Percentiles rank a stretch among this genome's conserved stretches.
These are phyloP conservation scores for Lacerta agilis DNA, from an alignment of 2,797 vertebrate genomes.

Conservation along the genomic window DNA sequence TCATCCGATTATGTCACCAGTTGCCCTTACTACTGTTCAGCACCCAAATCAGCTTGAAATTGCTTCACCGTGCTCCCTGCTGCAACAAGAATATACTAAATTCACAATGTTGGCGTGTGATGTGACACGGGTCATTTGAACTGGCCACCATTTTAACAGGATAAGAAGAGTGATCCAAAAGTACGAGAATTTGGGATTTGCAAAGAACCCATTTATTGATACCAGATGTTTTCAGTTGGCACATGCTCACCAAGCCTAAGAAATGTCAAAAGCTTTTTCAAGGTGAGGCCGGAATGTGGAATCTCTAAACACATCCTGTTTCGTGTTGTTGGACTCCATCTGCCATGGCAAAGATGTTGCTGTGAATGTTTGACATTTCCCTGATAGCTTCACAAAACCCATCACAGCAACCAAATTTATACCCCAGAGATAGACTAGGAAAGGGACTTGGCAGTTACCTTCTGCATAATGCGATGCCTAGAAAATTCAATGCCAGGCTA, in stretches of 20 bases:
- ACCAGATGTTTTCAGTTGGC: constrained; percentile 53
- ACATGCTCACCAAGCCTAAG: constrained; percentile 22
- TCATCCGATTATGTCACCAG: not conserved
- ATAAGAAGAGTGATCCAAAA: not conserved
- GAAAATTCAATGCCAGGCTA: not conserved
- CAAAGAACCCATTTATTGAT: constrained; percentile 56
- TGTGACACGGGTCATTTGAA: too few species aligned
- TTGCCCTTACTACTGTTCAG: not conserved
- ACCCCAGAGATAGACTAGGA: not conserved
- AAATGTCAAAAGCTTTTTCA: constrained; percentile 24
- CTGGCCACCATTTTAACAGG: not conserved
- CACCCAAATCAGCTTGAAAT: not conserved
- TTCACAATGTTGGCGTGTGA: not conserved
- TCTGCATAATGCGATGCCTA: not conserved
- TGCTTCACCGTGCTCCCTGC: not conserved
- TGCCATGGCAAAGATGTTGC: constrained; percentile 22
- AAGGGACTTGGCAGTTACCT: not conserved
- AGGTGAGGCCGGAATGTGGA: constrained; percentile 39
- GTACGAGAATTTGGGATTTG: constrained; percentile 30
- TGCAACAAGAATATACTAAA: not conserved
- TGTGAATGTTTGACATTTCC: constrained; percentile 2
- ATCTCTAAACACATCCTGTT: constrained; percentile 23
- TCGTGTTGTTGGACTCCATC: not conserved
- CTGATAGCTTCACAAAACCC: constrained; percentile 6
- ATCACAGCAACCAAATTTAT: not conserved